phyloP scores from a whole-genome alignment of 2,113 vertebrate species.

The Rhinoderma darwinii region DNA sequence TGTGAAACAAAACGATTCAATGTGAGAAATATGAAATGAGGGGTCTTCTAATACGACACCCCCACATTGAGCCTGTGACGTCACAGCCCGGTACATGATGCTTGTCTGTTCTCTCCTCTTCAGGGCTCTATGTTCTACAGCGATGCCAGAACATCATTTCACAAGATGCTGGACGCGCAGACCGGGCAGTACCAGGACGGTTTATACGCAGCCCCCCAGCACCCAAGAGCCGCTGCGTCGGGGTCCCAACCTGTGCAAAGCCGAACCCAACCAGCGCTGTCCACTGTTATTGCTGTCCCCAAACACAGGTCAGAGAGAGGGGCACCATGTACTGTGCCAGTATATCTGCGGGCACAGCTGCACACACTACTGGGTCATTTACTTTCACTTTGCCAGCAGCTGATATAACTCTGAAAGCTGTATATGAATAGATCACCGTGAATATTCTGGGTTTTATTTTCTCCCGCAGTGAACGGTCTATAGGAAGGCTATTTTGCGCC shows the following conservation, averaged over 20 bases:
- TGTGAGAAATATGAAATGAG: too few species aligned
- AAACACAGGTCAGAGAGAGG: slow-evolving; percentile 37
- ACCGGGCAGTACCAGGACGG: slow-evolving; percentile 22
- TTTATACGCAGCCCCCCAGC: not conserved
- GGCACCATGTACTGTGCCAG: not conserved
- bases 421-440: too few species aligned
- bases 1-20: too few species aligned
- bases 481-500: too few species aligned
- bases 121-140: not conserved
- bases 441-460: too few species aligned
- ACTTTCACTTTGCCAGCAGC: too few species aligned
- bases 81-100: not conserved
- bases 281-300: slow-evolving; percentile 30
- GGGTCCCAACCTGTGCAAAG: not conserved
- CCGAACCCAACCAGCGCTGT: not conserved
- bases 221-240: not conserved
- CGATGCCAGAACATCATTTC: not conserved
- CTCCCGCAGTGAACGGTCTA: too few species aligned
- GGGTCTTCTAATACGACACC: too few species aligned
- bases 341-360: too few species aligned
- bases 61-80: not conserved
- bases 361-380: too few species aligned
- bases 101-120: not conserved
- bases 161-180: not conserved
- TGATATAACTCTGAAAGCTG: too few species aligned